Evolutionary conservation across 2,888 invertebrate species (phyloP).

Genomic region (Marasmarcha lunaedactyla): DNA sequence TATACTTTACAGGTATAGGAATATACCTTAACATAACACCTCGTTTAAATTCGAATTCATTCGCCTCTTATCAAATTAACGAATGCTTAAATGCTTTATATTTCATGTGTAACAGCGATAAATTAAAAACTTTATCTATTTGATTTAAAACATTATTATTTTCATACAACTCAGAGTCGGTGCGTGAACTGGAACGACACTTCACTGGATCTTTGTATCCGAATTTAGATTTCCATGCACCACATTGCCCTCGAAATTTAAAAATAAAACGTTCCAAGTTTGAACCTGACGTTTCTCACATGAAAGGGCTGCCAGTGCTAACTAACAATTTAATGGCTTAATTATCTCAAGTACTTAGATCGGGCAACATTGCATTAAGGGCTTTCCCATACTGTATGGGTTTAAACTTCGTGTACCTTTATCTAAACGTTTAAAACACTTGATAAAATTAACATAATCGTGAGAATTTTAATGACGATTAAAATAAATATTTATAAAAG

Average conservation of each 20-base stretch:
- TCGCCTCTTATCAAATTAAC: not conserved
- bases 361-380: conserved; percentile 25
- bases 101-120: not conserved
- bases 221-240: conserved; percentile 13
- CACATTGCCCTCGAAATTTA: conserved; percentile 39
- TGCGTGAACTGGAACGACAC: no score
- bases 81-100: not conserved
- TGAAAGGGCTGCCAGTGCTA: conserved; percentile 37
- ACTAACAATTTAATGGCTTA: conserved; percentile 53
- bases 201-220: no score
- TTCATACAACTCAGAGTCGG: no score
- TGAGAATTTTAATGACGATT: conserved; percentile 21
- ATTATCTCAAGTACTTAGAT: conserved; percentile 58
- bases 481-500: no score
- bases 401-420: conserved; percentile 15
- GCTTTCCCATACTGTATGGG: conserved; percentile 4
- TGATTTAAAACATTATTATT: no score
- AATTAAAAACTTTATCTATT: no score
- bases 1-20: no score
- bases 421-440: conserved; percentile 28
- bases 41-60: no score
- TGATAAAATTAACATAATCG: conserved; percentile 22
- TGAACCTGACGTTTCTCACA: conserved; percentile 40
- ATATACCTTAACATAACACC: no score
- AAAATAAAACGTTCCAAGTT: conserved; percentile 42